A percentile compares a stretch with the other conserved stretches of the same genome.
Conservation (phyloP, 1,140 invertebrate genomes). For the Daktulosphaira vitifoliae region DNA sequence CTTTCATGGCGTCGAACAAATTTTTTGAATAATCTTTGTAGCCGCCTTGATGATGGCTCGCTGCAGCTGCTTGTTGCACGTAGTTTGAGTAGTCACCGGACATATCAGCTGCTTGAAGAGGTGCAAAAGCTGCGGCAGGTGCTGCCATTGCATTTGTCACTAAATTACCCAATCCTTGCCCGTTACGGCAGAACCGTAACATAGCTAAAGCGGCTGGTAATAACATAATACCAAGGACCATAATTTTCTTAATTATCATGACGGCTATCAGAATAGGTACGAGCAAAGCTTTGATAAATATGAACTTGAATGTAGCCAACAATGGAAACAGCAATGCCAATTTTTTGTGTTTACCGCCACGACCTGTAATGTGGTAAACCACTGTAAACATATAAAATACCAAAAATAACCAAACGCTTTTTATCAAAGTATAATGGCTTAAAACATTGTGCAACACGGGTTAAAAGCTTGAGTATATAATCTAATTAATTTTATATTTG, state of each 20-base stretch:
- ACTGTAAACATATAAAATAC: not conserved
- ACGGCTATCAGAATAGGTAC: slow-evolving; percentile 55
- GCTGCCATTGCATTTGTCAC: slow-evolving; percentile 2
- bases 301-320: slow-evolving; percentile 51
- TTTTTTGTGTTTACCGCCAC: slow-evolving; percentile 48
- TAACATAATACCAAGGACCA: slow-evolving; percentile 53
- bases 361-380: slow-evolving; percentile 36
- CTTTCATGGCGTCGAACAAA: slow-evolving; percentile 19
- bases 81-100: slow-evolving; percentile 13
- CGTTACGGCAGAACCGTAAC: slow-evolving; percentile 40
- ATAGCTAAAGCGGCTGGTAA: slow-evolving; percentile 53
- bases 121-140: slow-evolving; percentile 8
- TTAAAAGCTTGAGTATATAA: too few relatives aligned
- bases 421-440: too few relatives aligned
- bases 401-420: not conserved
- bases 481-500: too few relatives aligned
- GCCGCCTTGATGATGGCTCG: not conserved
- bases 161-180: not conserved
- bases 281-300: slow-evolving; percentile 50
- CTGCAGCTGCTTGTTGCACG: slow-evolving; percentile 2
- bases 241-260: slow-evolving; percentile 59
- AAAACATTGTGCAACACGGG: too few relatives aligned
- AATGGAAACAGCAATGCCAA: slow-evolving; percentile 54
- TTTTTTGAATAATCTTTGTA: slow-evolving; percentile 25
- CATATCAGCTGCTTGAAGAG: slow-evolving; percentile 8